phyloP scores from a whole-genome alignment of 1,140 invertebrate species.

The Hestina assimilis region DNA sequence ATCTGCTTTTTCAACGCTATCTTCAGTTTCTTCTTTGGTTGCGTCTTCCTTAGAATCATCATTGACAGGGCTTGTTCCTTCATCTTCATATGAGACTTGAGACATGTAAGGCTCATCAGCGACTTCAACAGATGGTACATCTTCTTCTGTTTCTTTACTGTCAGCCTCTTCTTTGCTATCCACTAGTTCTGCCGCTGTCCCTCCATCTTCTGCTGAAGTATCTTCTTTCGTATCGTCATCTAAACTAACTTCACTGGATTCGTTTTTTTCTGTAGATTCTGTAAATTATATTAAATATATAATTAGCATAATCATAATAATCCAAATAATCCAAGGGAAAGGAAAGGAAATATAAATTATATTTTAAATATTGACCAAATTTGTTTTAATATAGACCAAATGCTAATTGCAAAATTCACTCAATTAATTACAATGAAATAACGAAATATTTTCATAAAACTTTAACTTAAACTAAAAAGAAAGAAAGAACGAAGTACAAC shows the following conservation, averaged over 20 bases:
- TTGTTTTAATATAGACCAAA: too few relatives aligned
- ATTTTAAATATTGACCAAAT: too few relatives aligned
- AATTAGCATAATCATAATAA: neutral
- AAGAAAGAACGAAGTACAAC: too few relatives aligned
- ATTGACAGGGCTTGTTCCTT: constrained; percentile 47
- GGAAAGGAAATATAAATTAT: too few relatives aligned
- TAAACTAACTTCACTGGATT: constrained; percentile 71
- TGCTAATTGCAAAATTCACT: too few relatives aligned
- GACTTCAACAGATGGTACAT: constrained; percentile 64
- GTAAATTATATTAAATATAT: constrained; percentile 27
- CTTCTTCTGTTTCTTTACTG: constrained; percentile 43
- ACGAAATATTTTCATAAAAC: too few relatives aligned
- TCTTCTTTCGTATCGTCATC: constrained; percentile 71
- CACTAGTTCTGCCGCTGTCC: constrained; percentile 42
- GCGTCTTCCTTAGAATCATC: constrained; percentile 68
- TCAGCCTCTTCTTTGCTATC: constrained; percentile 50
- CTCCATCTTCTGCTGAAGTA: constrained; percentile 54
- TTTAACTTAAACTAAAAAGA: too few relatives aligned
- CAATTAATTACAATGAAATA: too few relatives aligned
- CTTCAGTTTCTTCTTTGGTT: constrained; percentile 40
- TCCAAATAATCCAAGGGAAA: too few relatives aligned
- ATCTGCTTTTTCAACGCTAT: constrained; percentile 43
- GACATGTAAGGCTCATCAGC: constrained; percentile 76
- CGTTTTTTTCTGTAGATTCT: constrained; percentile 70
- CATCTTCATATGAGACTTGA: constrained; percentile 60